Evolutionary conservation across 2,888 invertebrate species (phyloP).

Genomic region (Ptychoptera albimana): DNA sequence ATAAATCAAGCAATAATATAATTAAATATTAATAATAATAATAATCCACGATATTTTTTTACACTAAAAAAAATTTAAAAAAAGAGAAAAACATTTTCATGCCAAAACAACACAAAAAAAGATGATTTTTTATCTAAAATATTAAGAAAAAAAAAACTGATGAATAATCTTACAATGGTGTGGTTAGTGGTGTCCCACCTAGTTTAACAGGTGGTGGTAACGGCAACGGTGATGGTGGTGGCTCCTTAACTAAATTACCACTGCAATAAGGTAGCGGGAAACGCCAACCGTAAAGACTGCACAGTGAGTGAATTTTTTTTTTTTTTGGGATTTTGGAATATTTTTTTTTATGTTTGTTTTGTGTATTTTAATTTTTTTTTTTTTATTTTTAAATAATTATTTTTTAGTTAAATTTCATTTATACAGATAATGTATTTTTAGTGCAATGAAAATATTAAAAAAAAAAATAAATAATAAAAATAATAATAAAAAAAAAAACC

Average conservation of each 20-base stretch:
- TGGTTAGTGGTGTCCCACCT: constrained; percentile 48
- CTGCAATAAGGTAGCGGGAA: constrained; percentile 94
- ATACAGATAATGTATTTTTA: constrained; percentile 11
- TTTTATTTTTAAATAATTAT: not conserved
- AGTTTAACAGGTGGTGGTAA: constrained; percentile 64
- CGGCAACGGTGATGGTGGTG: constrained; percentile 63
- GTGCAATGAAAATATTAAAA: constrained; percentile 22
- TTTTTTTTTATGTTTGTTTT: constrained; percentile 5
- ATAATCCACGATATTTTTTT: too few relatives aligned
- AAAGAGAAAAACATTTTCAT: constrained; percentile 7
- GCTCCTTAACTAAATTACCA: constrained; percentile 53
- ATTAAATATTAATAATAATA: too few relatives aligned
- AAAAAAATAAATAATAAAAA: constrained; percentile 1
- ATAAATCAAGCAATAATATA: too few relatives aligned
- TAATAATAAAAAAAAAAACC: too few relatives aligned
- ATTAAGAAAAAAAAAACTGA: constrained; percentile 4
- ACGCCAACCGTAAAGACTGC: constrained; percentile 91
- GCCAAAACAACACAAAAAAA: constrained; percentile 14
- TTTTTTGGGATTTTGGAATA: constrained; percentile 7
- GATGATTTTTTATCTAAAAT: not conserved
- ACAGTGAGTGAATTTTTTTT: constrained; percentile 17
- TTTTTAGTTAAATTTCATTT: not conserved
- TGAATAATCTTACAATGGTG: constrained; percentile 43
- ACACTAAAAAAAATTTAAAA: too few relatives aligned
- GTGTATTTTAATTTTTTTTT: not conserved